Conservation (phyloP, 2,797 vertebrate species). For the Thaleichthys pacificus region DNA sequence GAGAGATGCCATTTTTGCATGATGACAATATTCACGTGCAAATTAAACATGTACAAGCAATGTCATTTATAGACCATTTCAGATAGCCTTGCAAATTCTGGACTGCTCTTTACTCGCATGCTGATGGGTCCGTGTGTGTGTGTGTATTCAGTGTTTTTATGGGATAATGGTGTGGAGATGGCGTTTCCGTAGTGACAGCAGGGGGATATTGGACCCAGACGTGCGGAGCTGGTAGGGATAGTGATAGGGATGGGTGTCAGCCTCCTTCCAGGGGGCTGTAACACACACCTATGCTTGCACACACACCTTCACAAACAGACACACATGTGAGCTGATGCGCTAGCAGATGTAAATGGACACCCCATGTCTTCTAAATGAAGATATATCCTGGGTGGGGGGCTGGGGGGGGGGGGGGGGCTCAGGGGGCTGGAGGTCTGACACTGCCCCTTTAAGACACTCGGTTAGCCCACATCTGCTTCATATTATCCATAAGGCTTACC, state of each 20-base stretch:
- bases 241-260: slow-evolving; percentile 77
- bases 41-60: too few relatives aligned
- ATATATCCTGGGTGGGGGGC: slow-evolving; percentile 72
- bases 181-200: slow-evolving; percentile 68
- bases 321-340: slow-evolving; percentile 71
- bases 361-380: slow-evolving; percentile 74
- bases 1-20: too few relatives aligned
- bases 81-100: too few relatives aligned
- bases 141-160: slow-evolving; percentile 40
- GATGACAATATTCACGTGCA: too few relatives aligned
- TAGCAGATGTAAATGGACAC: slow-evolving; percentile 73
- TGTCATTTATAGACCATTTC: too few relatives aligned
- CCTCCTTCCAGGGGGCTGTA: slow-evolving; percentile 51
- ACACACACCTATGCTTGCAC: slow-evolving; percentile 15
- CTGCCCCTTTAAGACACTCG: slow-evolving; percentile 75
- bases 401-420: slow-evolving; percentile 51
- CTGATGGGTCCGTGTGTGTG: slow-evolving; percentile 61
- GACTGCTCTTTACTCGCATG: slow-evolving; percentile 8
- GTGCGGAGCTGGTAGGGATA: slow-evolving; percentile 57
- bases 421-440: slow-evolving; percentile 51
- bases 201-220: slow-evolving; percentile 79
- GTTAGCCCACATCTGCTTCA: slow-evolving; percentile 82
- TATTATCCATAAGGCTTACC: slow-evolving; percentile 78
- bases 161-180: slow-evolving; percentile 64
- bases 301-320: slow-evolving; percentile 16